Evolutionary conservation across 2,888 invertebrate genomes (phyloP).

Genomic region (Papilio protenor): DNA sequence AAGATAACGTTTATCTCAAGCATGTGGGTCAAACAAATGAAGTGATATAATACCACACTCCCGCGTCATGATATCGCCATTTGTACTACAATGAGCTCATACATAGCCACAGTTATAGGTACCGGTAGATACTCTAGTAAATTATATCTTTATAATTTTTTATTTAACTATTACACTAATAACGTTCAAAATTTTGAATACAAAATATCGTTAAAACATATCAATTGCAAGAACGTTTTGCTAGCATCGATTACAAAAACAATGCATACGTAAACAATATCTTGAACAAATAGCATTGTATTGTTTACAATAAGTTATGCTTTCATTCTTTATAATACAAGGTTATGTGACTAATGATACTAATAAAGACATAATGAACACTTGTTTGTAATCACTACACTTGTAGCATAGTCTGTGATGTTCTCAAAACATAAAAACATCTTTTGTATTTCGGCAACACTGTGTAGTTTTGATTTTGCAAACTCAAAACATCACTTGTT

Average conservation of each 20-base stretch:
- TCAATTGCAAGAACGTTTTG: background rate
- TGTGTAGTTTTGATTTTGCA: background rate
- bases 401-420: background rate
- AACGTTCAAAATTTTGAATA: background rate
- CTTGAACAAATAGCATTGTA: slow-evolving; percentile 12
- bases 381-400: background rate
- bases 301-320: slow-evolving; percentile 17
- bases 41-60: slow-evolving; percentile 55
- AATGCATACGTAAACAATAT: slow-evolving; percentile 11
- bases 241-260: background rate
- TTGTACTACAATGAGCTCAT: background rate
- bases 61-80: slow-evolving; percentile 24
- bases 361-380: background rate
- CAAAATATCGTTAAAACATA: background rate
- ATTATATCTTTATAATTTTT: background rate
- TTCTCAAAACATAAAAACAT: background rate
- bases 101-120: background rate
- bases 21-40: slow-evolving; percentile 75
- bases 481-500: background rate
- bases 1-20: slow-evolving; percentile 71
- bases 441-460: background rate
- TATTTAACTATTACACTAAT: background rate
- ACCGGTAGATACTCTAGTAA: background rate
- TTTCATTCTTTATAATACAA: slow-evolving; percentile 15
- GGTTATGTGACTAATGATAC: slow-evolving; percentile 9